These are phyloP conservation scores for Nomada lathburiana DNA, from an alignment of 2,888 invertebrate genomes.

Conservation along the genomic window DNA sequence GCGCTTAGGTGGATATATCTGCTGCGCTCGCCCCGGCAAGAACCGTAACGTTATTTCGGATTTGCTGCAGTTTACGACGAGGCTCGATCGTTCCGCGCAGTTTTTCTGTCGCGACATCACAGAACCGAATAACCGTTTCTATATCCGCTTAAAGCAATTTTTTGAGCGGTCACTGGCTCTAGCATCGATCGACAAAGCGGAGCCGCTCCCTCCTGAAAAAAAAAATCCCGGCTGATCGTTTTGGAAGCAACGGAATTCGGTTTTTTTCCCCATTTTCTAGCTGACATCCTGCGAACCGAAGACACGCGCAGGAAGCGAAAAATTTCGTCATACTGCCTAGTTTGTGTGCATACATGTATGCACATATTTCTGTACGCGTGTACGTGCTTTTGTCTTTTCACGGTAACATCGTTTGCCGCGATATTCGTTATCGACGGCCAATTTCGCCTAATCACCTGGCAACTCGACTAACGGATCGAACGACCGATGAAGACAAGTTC, in stretches of 20 bases:
- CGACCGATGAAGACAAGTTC: conserved; percentile 1
- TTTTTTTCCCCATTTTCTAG: conserved; percentile 14
- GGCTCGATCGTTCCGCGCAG: conserved; percentile 40
- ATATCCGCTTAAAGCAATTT: conserved; percentile 60
- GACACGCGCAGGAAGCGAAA: neutral
- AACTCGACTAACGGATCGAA: neutral
- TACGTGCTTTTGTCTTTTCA: too few species aligned
- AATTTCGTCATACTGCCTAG: neutral
- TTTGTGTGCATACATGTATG: neutral
- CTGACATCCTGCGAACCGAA: conserved; percentile 26
- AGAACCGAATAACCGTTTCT: conserved; percentile 43
- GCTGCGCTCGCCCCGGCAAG: conserved; percentile 17
- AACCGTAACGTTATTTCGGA: conserved; percentile 49
- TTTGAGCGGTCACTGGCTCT: conserved; percentile 23
- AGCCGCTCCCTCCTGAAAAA: neutral
- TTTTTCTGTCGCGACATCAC: conserved; percentile 41
- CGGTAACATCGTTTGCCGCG: neutral
- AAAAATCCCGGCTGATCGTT: conserved; percentile 50
- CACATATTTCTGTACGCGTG: too few species aligned
- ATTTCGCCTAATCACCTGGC: neutral
- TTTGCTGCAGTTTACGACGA: conserved; percentile 50
- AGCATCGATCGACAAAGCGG: conserved; percentile 23
- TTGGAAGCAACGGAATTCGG: conserved; percentile 12
- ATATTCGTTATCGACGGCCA: conserved; percentile 1
- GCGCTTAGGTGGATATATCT: conserved; percentile 40